These are phyloP conservation scores for Pediacus dermestoides DNA, from an alignment of 2,888 invertebrate species.

Conservation along the genomic window DNA sequence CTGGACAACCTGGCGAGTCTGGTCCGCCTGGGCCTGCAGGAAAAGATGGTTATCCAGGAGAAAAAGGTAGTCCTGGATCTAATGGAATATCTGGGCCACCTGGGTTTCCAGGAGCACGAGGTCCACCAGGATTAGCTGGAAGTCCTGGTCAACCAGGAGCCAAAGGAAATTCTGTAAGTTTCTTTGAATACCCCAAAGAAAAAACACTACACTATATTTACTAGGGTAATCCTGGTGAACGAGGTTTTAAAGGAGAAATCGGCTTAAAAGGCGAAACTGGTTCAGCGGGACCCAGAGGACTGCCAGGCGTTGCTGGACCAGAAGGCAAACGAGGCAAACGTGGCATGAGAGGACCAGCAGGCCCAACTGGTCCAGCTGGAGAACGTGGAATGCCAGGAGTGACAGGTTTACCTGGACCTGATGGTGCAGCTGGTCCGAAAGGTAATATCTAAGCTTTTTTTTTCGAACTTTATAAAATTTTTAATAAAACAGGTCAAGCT, in stretches of 20 bases:
- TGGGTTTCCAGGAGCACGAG: slow-evolving; percentile 79
- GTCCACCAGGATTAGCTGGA: slow-evolving; percentile 71
- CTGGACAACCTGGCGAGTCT: slow-evolving; percentile 72
- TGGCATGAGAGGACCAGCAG: slow-evolving; percentile 72
- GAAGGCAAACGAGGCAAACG: slow-evolving; percentile 81
- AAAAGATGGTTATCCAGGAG: slow-evolving; percentile 75
- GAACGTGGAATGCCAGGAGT: slow-evolving; percentile 67
- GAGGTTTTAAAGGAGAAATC: slow-evolving; percentile 74
- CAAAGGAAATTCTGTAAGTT: slow-evolving; percentile 69
- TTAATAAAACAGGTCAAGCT: slow-evolving; percentile 52
- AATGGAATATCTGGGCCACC: slow-evolving; percentile 70
- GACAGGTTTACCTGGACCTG: slow-evolving; percentile 70
- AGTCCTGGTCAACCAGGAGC: slow-evolving; percentile 69
- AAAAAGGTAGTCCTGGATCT: slow-evolving; percentile 74
- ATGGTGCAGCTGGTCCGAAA: slow-evolving; percentile 73
- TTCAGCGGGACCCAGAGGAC: slow-evolving; percentile 67
- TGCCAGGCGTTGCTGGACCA: slow-evolving; percentile 69
- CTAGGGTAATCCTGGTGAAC: slow-evolving; percentile 73
- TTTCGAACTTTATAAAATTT: background rate
- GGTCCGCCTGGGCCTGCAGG: slow-evolving; percentile 74
- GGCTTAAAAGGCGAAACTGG: slow-evolving; percentile 77
- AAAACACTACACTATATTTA: slow-evolving; percentile 9
- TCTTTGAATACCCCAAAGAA: background rate
- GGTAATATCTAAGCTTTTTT: slow-evolving; percentile 44
- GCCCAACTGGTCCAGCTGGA: slow-evolving; percentile 68